These are phyloP conservation scores for Ectemnius lituratus DNA, from an alignment of 2,888 invertebrate genomes.

Conservation along the genomic window DNA sequence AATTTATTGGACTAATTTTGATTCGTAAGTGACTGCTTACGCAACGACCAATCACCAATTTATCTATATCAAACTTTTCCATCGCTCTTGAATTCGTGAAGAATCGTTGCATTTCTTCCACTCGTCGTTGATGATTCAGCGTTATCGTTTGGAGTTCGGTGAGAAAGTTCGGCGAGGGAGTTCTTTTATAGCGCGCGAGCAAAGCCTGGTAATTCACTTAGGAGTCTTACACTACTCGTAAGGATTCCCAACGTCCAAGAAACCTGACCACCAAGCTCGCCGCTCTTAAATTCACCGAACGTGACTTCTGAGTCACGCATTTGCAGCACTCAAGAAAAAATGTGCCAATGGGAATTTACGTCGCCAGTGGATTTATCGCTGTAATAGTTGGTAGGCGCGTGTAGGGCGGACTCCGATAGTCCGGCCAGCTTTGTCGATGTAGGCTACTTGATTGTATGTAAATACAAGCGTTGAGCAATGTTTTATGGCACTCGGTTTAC, in stretches of 20 bases:
- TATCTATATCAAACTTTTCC: conserved; percentile 7
- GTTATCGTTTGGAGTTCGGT: no score
- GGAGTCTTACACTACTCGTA: conserved; percentile 38
- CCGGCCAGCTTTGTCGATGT: not conserved
- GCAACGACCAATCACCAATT: not conserved
- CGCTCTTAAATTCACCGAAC: conserved; percentile 5
- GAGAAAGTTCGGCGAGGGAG: conserved; percentile 6
- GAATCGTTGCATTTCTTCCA: not conserved
- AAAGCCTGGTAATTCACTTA: conserved; percentile 51
- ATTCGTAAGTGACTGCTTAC: conserved; percentile 14
- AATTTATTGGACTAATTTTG: no score
- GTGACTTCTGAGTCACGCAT: conserved; percentile 26
- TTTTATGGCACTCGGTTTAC: conserved; percentile 19
- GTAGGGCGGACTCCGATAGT: not conserved
- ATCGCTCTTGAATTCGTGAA: not conserved
- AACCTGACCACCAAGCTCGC: conserved; percentile 38
- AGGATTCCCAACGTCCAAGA: conserved; percentile 51
- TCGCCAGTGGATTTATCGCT: no score
- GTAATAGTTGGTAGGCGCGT: not conserved
- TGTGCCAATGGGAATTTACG: no score
- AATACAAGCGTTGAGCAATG: conserved; percentile 19
- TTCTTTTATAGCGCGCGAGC: conserved; percentile 14
- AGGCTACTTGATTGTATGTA: conserved; percentile 16
- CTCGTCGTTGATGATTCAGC: not conserved
- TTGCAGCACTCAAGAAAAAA: no score